These are phyloP conservation scores for Panagrolaimus sp. DNA, from an alignment of 1,140 invertebrate species.

Conservation along the genomic window DNA sequence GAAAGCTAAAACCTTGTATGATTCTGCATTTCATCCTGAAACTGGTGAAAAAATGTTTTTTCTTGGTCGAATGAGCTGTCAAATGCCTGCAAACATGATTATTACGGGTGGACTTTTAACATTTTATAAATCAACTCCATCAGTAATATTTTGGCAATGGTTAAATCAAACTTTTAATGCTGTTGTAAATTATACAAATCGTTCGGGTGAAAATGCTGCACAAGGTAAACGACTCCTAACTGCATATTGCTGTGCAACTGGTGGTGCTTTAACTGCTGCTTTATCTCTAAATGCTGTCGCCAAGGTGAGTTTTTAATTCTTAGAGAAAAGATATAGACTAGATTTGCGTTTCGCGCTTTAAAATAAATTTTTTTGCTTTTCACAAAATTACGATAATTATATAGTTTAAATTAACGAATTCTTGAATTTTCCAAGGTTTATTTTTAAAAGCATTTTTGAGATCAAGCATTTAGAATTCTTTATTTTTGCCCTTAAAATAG, in stretches of 20 bases:
- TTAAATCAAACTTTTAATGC: slow-evolving; percentile 99
- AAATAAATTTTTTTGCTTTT: too few species aligned
- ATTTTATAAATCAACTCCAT: slow-evolving; percentile 88
- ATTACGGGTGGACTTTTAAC: slow-evolving; percentile 94
- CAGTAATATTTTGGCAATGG: slow-evolving; percentile 98
- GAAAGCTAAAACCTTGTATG: slow-evolving; percentile 84
- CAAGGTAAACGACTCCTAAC: slow-evolving; percentile 62
- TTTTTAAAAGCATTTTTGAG: too few species aligned
- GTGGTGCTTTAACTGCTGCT: slow-evolving; percentile 82
- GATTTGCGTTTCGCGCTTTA: too few species aligned
- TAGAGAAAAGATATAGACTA: too few species aligned
- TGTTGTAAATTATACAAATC: slow-evolving; percentile 95
- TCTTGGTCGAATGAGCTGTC: slow-evolving; percentile 79
- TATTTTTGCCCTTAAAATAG: too few species aligned
- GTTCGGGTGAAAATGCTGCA: slow-evolving; percentile 85
- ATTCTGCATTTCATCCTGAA: slow-evolving; percentile 94
- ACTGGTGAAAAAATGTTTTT: slow-evolving; percentile 76
- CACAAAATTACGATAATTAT: too few species aligned
- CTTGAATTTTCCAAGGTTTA: too few species aligned
- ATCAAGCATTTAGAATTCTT: too few species aligned
- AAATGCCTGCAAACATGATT: slow-evolving; percentile 81
- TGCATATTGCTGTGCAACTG: slow-evolving; percentile 83
- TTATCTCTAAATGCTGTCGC: slow-evolving; percentile 68
- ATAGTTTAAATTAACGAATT: too few species aligned
- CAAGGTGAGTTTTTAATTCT: background rate